phyloP scores from a whole-genome alignment of 2,113 vertebrate species.

The Paramisgurnus dabryanus region DNA sequence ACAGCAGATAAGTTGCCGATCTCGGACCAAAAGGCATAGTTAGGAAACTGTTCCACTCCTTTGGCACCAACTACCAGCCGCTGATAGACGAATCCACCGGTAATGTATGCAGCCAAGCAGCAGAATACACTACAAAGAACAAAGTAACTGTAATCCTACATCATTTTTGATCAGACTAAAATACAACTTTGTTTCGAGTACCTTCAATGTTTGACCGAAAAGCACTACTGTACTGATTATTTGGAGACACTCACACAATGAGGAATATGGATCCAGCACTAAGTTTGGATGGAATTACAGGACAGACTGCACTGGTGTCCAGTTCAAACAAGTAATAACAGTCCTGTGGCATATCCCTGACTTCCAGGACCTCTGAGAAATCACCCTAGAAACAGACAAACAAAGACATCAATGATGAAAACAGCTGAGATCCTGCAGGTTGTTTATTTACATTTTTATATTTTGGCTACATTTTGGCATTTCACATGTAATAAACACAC shows the following conservation, averaged over 20 bases:
- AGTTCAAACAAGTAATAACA: slow-evolving; percentile 96
- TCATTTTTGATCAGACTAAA: no score
- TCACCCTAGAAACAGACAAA: slow-evolving; percentile 68
- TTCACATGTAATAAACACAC: neutral
- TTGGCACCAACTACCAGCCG: slow-evolving; percentile 92
- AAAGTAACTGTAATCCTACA: neutral
- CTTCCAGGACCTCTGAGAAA: slow-evolving; percentile 79
- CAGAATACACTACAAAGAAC: slow-evolving; percentile 59
- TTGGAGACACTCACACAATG: slow-evolving; percentile 82
- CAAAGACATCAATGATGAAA: neutral
- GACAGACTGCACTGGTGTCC: slow-evolving; percentile 85
- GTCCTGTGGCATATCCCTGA: slow-evolving; percentile 73
- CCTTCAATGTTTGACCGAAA: neutral
- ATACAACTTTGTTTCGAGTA: no score
- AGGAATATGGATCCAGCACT: slow-evolving; percentile 88
- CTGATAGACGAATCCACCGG: slow-evolving; percentile 93
- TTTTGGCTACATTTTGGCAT: no score
- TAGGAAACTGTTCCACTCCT: slow-evolving; percentile 94
- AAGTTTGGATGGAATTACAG: slow-evolving; percentile 75
- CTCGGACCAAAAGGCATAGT: slow-evolving; percentile 92
- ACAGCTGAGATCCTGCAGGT: neutral
- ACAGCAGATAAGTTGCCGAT: slow-evolving; percentile 92
- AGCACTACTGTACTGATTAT: neutral
- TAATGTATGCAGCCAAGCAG: slow-evolving; percentile 83
- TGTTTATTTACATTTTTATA: no score